These are phyloP conservation scores for Hydrocynus forskahlii DNA, from an alignment of 2,797 vertebrate species.

Conservation along the genomic window DNA sequence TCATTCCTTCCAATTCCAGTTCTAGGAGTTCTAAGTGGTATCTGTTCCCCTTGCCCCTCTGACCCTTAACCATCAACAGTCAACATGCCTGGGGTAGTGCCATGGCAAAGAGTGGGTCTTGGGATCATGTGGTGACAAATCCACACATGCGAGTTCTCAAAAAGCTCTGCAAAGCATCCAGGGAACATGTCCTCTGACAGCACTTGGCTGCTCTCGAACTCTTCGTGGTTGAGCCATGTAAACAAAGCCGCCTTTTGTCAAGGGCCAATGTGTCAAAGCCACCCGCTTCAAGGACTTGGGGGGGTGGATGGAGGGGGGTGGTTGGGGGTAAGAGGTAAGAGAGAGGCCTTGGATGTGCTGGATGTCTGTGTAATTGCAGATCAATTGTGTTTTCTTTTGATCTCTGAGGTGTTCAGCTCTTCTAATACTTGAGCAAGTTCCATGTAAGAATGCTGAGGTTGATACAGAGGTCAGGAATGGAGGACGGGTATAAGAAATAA, in stretches of 20 bases:
- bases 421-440: constrained; percentile 79
- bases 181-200: constrained; percentile 78
- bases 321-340: constrained; percentile 57
- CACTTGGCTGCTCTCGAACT: constrained; percentile 70
- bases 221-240: constrained; percentile 73
- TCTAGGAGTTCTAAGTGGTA: not conserved
- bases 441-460: constrained; percentile 77
- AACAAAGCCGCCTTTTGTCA: constrained; percentile 82
- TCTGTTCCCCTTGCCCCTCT: constrained; percentile 6
- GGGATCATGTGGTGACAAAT: constrained; percentile 77
- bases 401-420: constrained; percentile 82
- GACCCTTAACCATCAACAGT: constrained; percentile 43
- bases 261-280: constrained; percentile 76
- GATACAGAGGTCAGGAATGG: constrained; percentile 80
- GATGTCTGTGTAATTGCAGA: constrained; percentile 83
- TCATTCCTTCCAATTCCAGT: not conserved
- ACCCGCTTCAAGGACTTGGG: constrained; percentile 69
- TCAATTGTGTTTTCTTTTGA: constrained; percentile 83
- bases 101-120: constrained; percentile 73
- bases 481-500: constrained; percentile 10
- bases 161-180: constrained; percentile 74
- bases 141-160: constrained; percentile 74
- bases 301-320: constrained; percentile 13
- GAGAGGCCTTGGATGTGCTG: constrained; percentile 63
- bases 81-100: constrained; percentile 74